Evolutionary conservation across 2,113 vertebrate genomes (phyloP), one percentile per base, ranked within the genome.

Genomic region (Aegithalos caudatus): DNA sequence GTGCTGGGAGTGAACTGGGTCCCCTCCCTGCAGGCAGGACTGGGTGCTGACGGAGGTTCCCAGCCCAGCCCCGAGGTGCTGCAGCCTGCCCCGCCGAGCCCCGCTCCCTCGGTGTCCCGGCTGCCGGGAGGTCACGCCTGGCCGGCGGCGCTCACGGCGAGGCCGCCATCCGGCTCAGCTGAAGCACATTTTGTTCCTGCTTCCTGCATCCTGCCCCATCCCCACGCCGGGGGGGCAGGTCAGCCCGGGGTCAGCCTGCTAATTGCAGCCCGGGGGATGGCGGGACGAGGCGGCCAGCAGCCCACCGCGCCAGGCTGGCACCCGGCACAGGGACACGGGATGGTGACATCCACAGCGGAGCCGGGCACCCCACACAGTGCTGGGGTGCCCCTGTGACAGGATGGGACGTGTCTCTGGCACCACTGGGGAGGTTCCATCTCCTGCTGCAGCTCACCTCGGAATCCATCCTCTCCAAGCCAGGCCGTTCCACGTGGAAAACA

Each of bases 201-300:
- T 97, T 95, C 95, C 96, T 96, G 91, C 93, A 95, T 97, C 95
- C 96, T 95, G 91, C 90, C 74, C 74, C 58, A 14, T 87, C 50
- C 70, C 66, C 2, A 1, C 1, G 1, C 45, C 5, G 11, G 73
- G 56, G 61, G n/a, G 12, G 62, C 2, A 5, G 88, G 88, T 94
- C 95, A 94, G 73, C 44, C 29, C 4, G 0, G 79, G 95, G 90
- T 92, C 88, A 94, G 78, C 31, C 71, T 22, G 57, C 92, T 76
- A n/a, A 70, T 47, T 71, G 66, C 60, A 80, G 85, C 84, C 50
- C 10, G 3, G 64, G 48, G 77, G 37, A 44, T 4, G 2, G 29
- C 1, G 5, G 80, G 69, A 42, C 4, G 0, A 28, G 44, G 61
- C 6, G 4, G 54, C 27, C 5, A 1, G 56, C 77, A 70, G 65